Evolutionary conservation across 2,888 invertebrate genomes (phyloP), one percentile per base, ranked within the genome.

Genomic region (Clivina fossor): DNA sequence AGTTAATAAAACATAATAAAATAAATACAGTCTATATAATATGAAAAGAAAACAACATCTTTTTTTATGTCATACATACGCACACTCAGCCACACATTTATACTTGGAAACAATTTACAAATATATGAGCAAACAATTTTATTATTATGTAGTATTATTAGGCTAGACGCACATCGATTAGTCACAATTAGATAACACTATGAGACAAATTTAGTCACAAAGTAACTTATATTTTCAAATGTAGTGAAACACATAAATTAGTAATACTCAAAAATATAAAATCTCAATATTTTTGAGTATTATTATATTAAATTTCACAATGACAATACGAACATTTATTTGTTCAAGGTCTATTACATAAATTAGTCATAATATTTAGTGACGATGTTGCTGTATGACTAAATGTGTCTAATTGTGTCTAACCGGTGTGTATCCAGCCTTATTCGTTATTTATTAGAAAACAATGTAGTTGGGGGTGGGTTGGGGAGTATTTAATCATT

Each of bases 21-120:
- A 38, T 16, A 24, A 37, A 51, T 43, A 51, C 41, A 51, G 40
- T 51, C 43, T 28, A 40, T 38, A 15, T n/a, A n/a, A n/a, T n/a
- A n/a, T n/a, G n/a, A n/a, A n/a, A 18, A 28, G 33, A 50, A 26
- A 30, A 30, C 22, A 13, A 32, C 41, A 43, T 15, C 20, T 22
- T 1, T 32, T 32, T 13, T 5, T 26, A n/a, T n/a, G n/a, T 5
- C 26, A 32, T 32, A 15, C 37, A 9, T 41, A 22, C 4, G 41
- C 41, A 19, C 7, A 41, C 16, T 38, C 5, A 8, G n/a, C 16
- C 4, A 38, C 16, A 3, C 11, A 40, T 40, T 2, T 32, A 11
- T 4, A 32, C 13, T 8, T 15, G 11, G 13, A 16, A 33, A 16
- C 33, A 33, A 15, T 33, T 33, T 30, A 30, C 1, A 13, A 11